phyloP scores from a whole-genome alignment of 2,113 vertebrate genomes.

The Eulemur macaco region DNA sequence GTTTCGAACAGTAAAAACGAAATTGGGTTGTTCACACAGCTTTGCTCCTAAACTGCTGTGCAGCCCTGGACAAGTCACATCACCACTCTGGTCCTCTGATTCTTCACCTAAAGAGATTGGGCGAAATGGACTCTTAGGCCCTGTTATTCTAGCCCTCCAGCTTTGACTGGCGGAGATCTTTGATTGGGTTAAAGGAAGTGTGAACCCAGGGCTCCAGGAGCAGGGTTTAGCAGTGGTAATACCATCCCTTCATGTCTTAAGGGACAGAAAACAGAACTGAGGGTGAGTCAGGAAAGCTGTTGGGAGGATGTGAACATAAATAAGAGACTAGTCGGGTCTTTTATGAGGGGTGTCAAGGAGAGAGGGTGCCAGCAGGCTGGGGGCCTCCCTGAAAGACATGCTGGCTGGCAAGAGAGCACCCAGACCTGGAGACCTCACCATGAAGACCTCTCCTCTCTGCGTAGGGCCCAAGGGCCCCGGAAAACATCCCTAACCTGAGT shows the following conservation, averaged over 20 bases:
- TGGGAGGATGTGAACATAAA: neutral
- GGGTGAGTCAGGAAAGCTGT: neutral
- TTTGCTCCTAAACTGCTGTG: neutral
- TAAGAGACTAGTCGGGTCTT: neutral
- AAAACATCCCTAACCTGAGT: neutral
- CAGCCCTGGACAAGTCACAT: neutral
- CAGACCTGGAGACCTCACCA: neutral
- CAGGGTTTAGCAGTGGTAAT: neutral
- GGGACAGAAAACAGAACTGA: neutral
- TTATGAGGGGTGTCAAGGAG: neutral
- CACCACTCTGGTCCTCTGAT: neutral
- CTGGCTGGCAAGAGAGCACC: neutral
- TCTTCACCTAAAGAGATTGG: neutral
- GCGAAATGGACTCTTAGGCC: neutral
- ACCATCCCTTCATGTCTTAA: fast-evolving
- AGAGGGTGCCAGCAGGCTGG: neutral
- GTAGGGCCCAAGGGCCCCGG: neutral
- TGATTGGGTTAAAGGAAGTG: neutral
- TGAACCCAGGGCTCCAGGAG: neutral
- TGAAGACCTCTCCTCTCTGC: neutral
- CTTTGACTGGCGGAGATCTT: neutral
- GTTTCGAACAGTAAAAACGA: neutral
- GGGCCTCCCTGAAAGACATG: fast-evolving
- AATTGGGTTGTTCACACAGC: neutral
- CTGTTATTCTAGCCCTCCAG: neutral